phyloP scores from a whole-genome alignment of 2,113 vertebrate species.

The Alosa alosa region DNA sequence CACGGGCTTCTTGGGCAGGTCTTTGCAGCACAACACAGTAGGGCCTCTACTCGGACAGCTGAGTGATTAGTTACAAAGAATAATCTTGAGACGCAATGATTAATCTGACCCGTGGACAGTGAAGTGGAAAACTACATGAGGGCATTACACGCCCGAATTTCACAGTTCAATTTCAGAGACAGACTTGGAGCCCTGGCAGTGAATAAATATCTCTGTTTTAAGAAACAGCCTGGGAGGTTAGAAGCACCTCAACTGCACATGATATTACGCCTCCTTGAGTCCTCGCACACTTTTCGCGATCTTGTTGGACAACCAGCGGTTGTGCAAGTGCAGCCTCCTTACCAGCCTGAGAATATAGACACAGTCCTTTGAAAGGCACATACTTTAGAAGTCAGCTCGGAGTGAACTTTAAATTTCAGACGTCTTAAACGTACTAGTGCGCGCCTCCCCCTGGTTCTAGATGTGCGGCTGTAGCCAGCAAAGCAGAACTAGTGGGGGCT shows the following conservation, averaged over 20 bases:
- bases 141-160: constrained; percentile 58
- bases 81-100: constrained; percentile 63
- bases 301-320: not conserved
- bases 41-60: constrained; percentile 62
- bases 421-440: constrained; percentile 18
- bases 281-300: not conserved
- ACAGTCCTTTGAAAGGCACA: not conserved
- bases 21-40: constrained; percentile 53
- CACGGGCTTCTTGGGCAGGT: constrained; percentile 58
- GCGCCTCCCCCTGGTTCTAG: constrained; percentile 17
- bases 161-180: constrained; percentile 54
- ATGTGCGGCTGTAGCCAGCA: constrained; percentile 25
- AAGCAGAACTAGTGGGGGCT: constrained; percentile 41
- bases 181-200: constrained; percentile 53
- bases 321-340: not conserved
- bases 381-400: constrained; percentile 14
- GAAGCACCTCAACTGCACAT: not conserved
- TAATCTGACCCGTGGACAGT: constrained; percentile 61
- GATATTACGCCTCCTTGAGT: not conserved
- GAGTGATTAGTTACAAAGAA: constrained; percentile 72
- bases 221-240: constrained; percentile 34
- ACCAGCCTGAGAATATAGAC: not conserved
- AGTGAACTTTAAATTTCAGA: constrained; percentile 15
- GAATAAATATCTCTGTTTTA: constrained; percentile 56
- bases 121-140: constrained; percentile 63